These are phyloP conservation scores for Rhinatrema bivittatum DNA, from an alignment of 2,797 vertebrate genomes.

Conservation along the genomic window DNA sequence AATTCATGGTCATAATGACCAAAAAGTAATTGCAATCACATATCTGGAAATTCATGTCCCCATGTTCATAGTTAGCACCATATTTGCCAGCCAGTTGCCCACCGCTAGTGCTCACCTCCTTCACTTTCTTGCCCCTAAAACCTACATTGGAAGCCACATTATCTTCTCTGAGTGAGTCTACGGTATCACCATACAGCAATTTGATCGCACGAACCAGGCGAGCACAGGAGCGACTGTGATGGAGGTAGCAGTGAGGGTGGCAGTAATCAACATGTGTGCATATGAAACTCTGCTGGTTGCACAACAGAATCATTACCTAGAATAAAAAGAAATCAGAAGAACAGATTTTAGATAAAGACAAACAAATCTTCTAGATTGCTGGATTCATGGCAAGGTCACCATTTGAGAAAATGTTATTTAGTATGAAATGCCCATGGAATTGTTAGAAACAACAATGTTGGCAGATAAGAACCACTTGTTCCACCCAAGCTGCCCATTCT, in stretches of 20 bases:
- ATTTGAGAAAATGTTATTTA: no score
- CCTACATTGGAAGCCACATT: slow-evolving; percentile 46
- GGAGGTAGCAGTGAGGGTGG: slow-evolving; percentile 94
- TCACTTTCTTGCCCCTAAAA: slow-evolving; percentile 81
- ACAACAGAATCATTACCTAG: slow-evolving; percentile 94
- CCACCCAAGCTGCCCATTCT: no score
- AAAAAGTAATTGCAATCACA: no score
- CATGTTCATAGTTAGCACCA: no score
- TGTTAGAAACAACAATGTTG: no score
- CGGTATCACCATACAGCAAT: slow-evolving; percentile 86
- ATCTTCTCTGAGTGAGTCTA: slow-evolving; percentile 83
- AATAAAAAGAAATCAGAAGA: slow-evolving; percentile 16
- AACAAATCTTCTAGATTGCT: no score
- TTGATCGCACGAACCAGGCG: slow-evolving; percentile 94
- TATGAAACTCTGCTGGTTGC: slow-evolving; percentile 98
- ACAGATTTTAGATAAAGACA: background rate
- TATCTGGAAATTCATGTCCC: no score
- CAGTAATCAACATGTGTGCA: slow-evolving; percentile 94
- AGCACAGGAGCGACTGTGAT: slow-evolving; percentile 91
- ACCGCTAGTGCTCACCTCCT: slow-evolving; percentile 73
- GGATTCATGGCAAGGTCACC: background rate
- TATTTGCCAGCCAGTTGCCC: no score
- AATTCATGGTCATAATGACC: no score
- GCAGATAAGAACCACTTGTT: no score
- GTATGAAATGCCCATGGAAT: no score